phyloP scores from a whole-genome alignment of 2,888 invertebrate genomes.

The Polydrusus cervinus region DNA sequence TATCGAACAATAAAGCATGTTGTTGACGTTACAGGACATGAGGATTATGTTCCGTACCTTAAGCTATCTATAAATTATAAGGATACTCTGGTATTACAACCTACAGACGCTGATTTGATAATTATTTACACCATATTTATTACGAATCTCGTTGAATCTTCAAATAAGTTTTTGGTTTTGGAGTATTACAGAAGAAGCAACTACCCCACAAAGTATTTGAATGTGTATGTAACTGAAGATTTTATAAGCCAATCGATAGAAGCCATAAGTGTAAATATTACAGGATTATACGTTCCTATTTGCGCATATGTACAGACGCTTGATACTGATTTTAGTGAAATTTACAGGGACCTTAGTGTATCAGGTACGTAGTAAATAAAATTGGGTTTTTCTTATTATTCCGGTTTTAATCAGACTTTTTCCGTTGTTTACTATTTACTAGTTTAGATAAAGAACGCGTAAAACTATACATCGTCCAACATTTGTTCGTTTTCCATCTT shows the following conservation, averaged over 20 bases:
- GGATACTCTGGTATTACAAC: slow-evolving; percentile 72
- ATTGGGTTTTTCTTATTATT: too few relatives aligned
- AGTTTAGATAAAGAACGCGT: too few relatives aligned
- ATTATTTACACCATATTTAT: slow-evolving; percentile 76
- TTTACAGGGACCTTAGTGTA: slow-evolving; percentile 61
- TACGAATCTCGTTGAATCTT: slow-evolving; percentile 59
- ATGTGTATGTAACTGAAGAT: slow-evolving; percentile 64
- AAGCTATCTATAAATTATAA: slow-evolving; percentile 70
- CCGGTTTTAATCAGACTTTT: too few relatives aligned
- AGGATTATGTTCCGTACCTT: slow-evolving; percentile 77
- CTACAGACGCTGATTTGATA: slow-evolving; percentile 76
- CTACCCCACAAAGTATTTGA: slow-evolving; percentile 58
- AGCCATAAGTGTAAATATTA: slow-evolving; percentile 73
- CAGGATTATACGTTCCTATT: slow-evolving; percentile 75
- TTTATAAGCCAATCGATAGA: slow-evolving; percentile 72
- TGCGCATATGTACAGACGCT: slow-evolving; percentile 74
- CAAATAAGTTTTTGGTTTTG: slow-evolving; percentile 55
- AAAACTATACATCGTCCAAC: too few relatives aligned
- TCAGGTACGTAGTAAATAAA: slow-evolving; percentile 40
- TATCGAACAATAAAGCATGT: slow-evolving; percentile 79
- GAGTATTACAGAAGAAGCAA: slow-evolving; percentile 60
- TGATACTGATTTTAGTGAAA: slow-evolving; percentile 74
- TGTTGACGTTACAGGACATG: slow-evolving; percentile 74
- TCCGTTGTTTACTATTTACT: too few relatives aligned
- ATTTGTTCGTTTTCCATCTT: too few relatives aligned